Conservation (phyloP, 1,140 invertebrate species). For the Saccostrea glomerata region DNA sequence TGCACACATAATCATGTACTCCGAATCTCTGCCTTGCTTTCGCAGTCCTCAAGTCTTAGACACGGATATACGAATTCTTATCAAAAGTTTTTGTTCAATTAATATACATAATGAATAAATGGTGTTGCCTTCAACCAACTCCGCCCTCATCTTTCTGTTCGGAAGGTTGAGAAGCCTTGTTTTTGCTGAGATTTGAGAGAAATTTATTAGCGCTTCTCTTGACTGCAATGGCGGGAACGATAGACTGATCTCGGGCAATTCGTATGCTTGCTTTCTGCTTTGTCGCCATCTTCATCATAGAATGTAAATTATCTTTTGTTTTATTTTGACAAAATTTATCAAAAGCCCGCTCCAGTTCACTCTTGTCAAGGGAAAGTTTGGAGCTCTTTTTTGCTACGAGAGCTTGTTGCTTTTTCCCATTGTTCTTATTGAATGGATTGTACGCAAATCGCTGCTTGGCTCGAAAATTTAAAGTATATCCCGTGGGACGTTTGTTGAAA, state of each 20-base stretch:
- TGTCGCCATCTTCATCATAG: conserved; percentile 60
- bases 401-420: not conserved
- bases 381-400: conserved; percentile 49
- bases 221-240: conserved; percentile 57
- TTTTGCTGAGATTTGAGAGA: not conserved
- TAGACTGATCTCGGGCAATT: conserved; percentile 58
- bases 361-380: conserved; percentile 39
- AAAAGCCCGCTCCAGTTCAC: conserved; percentile 56
- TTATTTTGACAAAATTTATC: conserved; percentile 60
- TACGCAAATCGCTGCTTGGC: not conserved
- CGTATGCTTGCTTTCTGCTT: conserved; percentile 62
- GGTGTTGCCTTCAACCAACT: not conserved
- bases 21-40: not conserved
- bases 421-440: not conserved
- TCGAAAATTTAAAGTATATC: not conserved
- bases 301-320: conserved; percentile 60
- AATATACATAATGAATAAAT: not conserved
- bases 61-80: too few relatives aligned
- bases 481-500: conserved; percentile 42
- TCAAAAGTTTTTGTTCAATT: too few relatives aligned
- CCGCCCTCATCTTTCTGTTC: not conserved
- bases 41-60: not conserved
- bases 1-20: not conserved
- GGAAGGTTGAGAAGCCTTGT: not conserved
- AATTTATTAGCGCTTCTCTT: conserved; percentile 49